Evolutionary conservation across 2,113 vertebrate genomes (phyloP).

Genomic region (Embiotoca jacksoni): DNA sequence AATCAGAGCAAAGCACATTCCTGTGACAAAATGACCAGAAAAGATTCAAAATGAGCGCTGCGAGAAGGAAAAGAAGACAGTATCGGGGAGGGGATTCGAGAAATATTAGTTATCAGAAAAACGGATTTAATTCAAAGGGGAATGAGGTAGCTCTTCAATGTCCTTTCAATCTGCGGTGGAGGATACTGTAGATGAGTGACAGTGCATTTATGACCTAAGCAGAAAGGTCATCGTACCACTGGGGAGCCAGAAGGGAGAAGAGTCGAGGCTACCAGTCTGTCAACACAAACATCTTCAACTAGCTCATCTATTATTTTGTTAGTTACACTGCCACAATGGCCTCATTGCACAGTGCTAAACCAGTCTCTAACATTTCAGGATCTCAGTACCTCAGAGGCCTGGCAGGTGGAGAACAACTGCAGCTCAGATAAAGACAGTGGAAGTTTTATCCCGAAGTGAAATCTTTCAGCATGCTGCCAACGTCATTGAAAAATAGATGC

Average conservation of each 20-base stretch:
- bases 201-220: slow-evolving; percentile 47
- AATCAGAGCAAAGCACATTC: background rate
- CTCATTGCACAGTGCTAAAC: slow-evolving; percentile 20
- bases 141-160: slow-evolving; percentile 35
- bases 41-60: slow-evolving; percentile 23
- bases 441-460: slow-evolving; percentile 6
- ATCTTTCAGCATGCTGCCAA: background rate
- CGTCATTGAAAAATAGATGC: slow-evolving; percentile 6
- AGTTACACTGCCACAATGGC: slow-evolving; percentile 26
- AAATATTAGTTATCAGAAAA: slow-evolving; percentile 30
- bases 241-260: slow-evolving; percentile 12
- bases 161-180: slow-evolving; percentile 16
- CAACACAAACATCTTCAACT: slow-evolving; percentile 21
- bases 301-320: background rate
- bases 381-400: slow-evolving; percentile 1
- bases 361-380: slow-evolving; percentile 24
- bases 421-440: slow-evolving; percentile 8
- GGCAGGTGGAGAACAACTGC: background rate
- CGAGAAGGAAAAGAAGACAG: slow-evolving; percentile 21
- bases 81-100: slow-evolving; percentile 44
- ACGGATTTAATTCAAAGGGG: slow-evolving; percentile 30
- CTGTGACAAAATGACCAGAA: background rate
- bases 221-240: slow-evolving; percentile 35
- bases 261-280: slow-evolving; percentile 14
- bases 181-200: slow-evolving; percentile 33